phyloP scores from a whole-genome alignment of 2,797 vertebrate species.

The Champsocephalus esox region DNA sequence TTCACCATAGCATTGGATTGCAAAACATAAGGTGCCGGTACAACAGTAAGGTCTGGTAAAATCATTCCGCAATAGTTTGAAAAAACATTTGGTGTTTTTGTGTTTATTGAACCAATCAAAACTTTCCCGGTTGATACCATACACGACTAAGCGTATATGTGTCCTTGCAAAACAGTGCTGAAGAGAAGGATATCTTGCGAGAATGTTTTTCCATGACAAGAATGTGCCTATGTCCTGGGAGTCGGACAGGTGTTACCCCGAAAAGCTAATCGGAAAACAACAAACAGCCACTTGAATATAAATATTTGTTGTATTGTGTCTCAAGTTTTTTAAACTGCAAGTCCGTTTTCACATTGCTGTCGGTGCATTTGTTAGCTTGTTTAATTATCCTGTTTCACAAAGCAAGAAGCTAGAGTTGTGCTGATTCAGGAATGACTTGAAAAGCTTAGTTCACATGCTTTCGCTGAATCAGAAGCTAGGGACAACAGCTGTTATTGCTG shows the following conservation, averaged over 20 bases:
- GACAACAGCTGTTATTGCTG: constrained; percentile 25
- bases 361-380: neutral
- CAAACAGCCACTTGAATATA: neutral
- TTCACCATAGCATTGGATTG: neutral
- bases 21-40: neutral
- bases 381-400: constrained; percentile 11
- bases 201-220: constrained; percentile 11
- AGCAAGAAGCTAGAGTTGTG: constrained; percentile 8
- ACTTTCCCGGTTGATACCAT: constrained; percentile 1
- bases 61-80: constrained; percentile 2
- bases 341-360: constrained; percentile 13
- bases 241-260: neutral
- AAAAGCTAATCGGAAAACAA: neutral
- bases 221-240: neutral
- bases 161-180: constrained; percentile 15
- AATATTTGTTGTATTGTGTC: neutral
- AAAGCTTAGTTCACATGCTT: constrained; percentile 16
- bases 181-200: neutral
- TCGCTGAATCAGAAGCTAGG: constrained; percentile 25
- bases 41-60: constrained; percentile 4
- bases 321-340: neutral
- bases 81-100: constrained; percentile 6
- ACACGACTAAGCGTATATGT: neutral
- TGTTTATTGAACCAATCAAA: constrained; percentile 16
- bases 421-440: neutral